A percentile compares a stretch with the other conserved stretches of the same genome.
Conservation (phyloP, 1,140 invertebrate species). For the Piezodorus guildinii region DNA sequence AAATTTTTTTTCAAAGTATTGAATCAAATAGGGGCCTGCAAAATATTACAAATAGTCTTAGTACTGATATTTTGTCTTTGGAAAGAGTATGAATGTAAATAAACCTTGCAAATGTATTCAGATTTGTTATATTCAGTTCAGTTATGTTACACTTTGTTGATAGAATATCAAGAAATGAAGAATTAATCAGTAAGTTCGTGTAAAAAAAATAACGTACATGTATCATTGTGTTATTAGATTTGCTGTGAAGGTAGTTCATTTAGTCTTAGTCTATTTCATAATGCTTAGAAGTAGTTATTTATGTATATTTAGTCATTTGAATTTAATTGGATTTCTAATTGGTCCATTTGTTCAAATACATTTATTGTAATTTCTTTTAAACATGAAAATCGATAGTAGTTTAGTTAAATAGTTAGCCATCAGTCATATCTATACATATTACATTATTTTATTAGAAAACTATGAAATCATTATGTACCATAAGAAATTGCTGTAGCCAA, state of each 20-base stretch:
- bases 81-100: constrained; percentile 11
- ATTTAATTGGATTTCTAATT: background rate
- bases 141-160: constrained; percentile 18
- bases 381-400: constrained; percentile 5
- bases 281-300: constrained; percentile 17
- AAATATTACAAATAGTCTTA: background rate
- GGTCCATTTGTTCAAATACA: background rate
- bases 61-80: background rate
- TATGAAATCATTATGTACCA: background rate
- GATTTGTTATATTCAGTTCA: constrained; percentile 8
- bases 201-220: constrained; percentile 17
- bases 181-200: constrained; percentile 20
- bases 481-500: constrained; percentile 1
- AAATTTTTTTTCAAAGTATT: constrained; percentile 8
- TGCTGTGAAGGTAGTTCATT: constrained; percentile 17
- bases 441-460: background rate
- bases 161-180: constrained; percentile 21
- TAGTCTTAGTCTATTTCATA: constrained; percentile 8
- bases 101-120: constrained; percentile 12
- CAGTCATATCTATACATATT: background rate
- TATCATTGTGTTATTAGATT: constrained; percentile 19
- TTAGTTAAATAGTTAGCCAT: constrained; percentile 10
- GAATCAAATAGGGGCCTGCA: background rate
- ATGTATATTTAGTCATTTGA: constrained; percentile 12
- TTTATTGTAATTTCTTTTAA: background rate